A percentile compares a stretch with the other conserved stretches of the same genome.
These are phyloP conservation scores for Clarias magur DNA, from an alignment of 2,113 vertebrate species.

Conservation along the genomic window DNA sequence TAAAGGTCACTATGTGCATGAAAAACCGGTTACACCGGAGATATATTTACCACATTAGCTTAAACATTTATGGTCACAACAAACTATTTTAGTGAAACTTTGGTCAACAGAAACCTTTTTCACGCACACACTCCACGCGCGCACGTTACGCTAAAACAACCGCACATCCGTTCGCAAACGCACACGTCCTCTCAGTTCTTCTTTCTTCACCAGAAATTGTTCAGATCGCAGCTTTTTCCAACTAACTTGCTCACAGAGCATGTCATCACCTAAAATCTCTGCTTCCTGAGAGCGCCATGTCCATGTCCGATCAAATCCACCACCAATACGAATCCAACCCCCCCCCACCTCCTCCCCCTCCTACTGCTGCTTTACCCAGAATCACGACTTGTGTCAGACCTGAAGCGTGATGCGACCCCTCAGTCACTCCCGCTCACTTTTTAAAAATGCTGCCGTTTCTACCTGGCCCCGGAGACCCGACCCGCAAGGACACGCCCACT, in stretches of 20 bases:
- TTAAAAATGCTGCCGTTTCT: background rate
- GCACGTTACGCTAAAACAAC: background rate
- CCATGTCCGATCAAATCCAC: background rate
- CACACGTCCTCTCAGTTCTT: background rate
- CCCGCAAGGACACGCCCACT: background rate
- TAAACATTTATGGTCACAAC: too few species aligned
- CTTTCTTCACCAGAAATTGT: background rate
- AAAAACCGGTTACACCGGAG: too few species aligned
- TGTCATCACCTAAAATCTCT: background rate
- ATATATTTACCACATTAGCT: too few species aligned
- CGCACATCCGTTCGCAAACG: background rate
- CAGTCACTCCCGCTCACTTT: background rate
- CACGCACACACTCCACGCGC: background rate
- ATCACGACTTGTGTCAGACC: background rate
- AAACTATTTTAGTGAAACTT: background rate
- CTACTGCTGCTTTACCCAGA: background rate
- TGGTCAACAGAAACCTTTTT: too few species aligned
- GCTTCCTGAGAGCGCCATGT: background rate
- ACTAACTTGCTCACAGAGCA: background rate
- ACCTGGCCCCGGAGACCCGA: background rate
- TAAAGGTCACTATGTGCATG: too few species aligned
- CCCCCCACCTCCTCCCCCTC: too few species aligned
- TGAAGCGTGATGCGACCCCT: accelerated
- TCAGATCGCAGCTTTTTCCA: background rate
- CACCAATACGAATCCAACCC: background rate